Evolutionary conservation across 2,797 vertebrate species (phyloP), one percentile per base, ranked within the genome.

Genomic region (Chiloscyllium punctatum): DNA sequence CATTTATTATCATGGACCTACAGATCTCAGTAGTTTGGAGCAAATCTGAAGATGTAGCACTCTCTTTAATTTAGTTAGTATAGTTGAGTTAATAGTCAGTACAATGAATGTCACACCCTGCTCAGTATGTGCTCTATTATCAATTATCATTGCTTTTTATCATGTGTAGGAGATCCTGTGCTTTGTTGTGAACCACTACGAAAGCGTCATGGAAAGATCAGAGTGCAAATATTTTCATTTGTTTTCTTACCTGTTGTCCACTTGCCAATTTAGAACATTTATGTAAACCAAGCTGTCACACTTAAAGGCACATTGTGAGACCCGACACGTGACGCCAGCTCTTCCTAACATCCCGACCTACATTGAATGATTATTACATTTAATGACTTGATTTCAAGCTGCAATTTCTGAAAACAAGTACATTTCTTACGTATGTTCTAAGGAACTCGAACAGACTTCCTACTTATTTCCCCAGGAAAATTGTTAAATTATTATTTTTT

Each of bases 391-490:
- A 42, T 95, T 74, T 95, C 94, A 95, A 95, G 71, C 71, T 77
- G 71, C 7, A 25, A 92, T 92, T 68, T 72, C 94, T 53, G 94
- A 74, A 77, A 77, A 95, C 94, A 95, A 95, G 53, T 77, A 77
- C 69, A 72, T 95, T 95, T 95, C 18, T 95, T 95, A 95, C 94
- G 71, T 33, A 68, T 48, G 95, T 68, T 94, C 79, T 95, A 53
- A 96, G 95, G 95, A 96, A 96, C 95, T 94, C 62, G 62, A 79
- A 42, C 95, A 96, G 95, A 96, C 95, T 94, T 96, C 95, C 95
- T 96, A 94, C 68, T 48, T 66, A 68, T 74, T 94, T 96, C 95
- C 95, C 92, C 79, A 92, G 77, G 57, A 71, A 94, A 96, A 96
- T 71, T 86, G 37, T 68, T 84, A 91, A 94, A 94, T 82, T 74